phyloP scores from a whole-genome alignment of 2,888 invertebrate genomes.

The Hylaea fasciaria region DNA sequence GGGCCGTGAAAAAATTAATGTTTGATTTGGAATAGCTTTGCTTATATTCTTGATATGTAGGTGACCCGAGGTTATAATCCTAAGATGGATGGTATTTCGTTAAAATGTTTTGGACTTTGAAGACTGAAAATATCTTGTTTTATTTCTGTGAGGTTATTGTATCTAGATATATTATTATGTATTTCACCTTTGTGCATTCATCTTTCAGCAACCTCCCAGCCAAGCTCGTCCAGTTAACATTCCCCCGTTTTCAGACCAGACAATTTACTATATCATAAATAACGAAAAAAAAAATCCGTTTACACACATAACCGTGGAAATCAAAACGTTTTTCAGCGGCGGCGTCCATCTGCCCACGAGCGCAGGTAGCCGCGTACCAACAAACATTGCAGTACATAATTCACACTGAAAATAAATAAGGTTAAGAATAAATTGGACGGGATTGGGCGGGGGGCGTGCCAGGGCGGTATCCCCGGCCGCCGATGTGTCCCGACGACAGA shows the following conservation, averaged over 20 bases:
- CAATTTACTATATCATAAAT: slow-evolving; percentile 24
- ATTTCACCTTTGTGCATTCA: slow-evolving; percentile 6
- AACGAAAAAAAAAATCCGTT: slow-evolving; percentile 31
- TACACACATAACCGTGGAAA: slow-evolving; percentile 48
- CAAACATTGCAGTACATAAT: slow-evolving; percentile 66
- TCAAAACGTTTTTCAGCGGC: slow-evolving; percentile 56
- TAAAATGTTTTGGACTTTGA: no score
- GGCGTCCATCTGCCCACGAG: slow-evolving; percentile 47
- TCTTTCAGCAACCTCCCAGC: slow-evolving; percentile 3
- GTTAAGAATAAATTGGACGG: slow-evolving; percentile 49
- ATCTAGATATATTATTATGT: no score
- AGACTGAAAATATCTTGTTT: no score
- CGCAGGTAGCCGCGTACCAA: slow-evolving; percentile 53
- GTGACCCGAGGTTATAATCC: no score
- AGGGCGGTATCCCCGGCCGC: slow-evolving; percentile 52
- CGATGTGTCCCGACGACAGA: slow-evolving; percentile 92
- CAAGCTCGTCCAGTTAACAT: not conserved
- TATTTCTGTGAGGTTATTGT: no score
- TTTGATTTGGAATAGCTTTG: no score
- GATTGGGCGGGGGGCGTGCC: slow-evolving; percentile 68
- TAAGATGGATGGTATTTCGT: no score
- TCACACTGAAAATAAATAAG: slow-evolving; percentile 66
- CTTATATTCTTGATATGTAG: no score
- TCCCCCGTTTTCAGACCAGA: slow-evolving; percentile 7
- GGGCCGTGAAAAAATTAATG: no score